These are phyloP conservation scores for Podilymbus podiceps DNA, from an alignment of 2,113 vertebrate species.

Conservation along the genomic window DNA sequence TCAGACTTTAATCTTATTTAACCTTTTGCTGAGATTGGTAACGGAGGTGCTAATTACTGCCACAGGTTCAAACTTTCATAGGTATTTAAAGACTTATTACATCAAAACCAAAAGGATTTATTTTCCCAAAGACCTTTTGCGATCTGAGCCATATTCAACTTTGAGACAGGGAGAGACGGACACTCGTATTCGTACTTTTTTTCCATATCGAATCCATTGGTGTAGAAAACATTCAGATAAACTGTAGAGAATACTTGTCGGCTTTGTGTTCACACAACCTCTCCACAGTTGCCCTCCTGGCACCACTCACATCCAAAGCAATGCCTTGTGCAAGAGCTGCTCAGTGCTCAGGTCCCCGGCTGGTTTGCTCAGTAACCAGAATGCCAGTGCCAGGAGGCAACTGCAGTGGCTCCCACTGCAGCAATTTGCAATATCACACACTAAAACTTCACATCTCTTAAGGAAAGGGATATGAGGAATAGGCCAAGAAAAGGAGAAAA, in stretches of 20 bases:
- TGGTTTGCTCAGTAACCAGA: not conserved
- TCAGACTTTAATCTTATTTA: not conserved
- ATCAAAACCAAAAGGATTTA: not conserved
- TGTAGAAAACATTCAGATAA: not conserved
- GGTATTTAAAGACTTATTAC: not conserved
- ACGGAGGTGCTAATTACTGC: not conserved
- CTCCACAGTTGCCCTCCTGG: not conserved
- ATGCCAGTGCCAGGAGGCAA: not conserved
- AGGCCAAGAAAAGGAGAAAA: not conserved
- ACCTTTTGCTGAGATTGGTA: not conserved
- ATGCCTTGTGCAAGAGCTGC: not conserved
- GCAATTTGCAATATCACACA: not conserved
- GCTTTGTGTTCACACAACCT: not conserved
- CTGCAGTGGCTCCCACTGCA: not conserved
- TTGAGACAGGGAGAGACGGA: not conserved
- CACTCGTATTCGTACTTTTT: not conserved
- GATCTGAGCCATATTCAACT: not conserved
- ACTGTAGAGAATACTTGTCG: not conserved
- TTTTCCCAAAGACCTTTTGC: not conserved
- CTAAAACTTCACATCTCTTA: not conserved
- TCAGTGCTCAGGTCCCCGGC: fast-evolving
- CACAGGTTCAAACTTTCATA: not conserved
- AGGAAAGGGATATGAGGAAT: not conserved
- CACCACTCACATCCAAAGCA: not conserved
- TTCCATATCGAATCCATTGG: not conserved